phyloP scores from a whole-genome alignment of 1,140 invertebrate species.

The Drosophila parvula region DNA sequence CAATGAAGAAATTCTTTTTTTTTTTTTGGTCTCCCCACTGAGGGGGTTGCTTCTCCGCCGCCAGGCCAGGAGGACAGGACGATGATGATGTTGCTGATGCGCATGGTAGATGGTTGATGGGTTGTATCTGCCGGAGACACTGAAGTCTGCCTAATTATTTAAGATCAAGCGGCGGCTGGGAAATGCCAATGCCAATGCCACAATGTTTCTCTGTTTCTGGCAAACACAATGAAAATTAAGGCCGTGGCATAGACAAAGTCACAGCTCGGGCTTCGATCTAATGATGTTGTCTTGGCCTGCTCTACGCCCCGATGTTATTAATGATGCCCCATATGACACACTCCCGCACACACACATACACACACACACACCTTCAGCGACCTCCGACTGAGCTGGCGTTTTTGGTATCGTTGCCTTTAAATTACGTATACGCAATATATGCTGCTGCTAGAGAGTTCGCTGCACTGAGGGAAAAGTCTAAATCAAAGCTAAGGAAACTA shows the following conservation, averaged over 20 bases:
- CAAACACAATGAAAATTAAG: constrained; percentile 79
- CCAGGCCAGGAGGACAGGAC: background rate
- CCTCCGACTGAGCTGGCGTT: constrained; percentile 18
- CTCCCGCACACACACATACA: constrained; percentile 8
- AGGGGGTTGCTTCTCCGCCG: constrained; percentile 1
- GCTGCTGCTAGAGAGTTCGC: constrained; percentile 43
- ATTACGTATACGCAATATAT: constrained; percentile 75
- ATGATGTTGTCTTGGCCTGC: constrained; percentile 68
- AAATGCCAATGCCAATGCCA: constrained; percentile 56
- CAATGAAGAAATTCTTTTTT: constrained; percentile 74
- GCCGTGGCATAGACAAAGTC: constrained; percentile 37
- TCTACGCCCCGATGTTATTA: constrained; percentile 65
- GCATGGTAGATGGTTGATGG: constrained; percentile 24
- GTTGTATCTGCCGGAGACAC: constrained; percentile 64
- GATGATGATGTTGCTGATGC: constrained; percentile 7
- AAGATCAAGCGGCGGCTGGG: constrained; percentile 64
- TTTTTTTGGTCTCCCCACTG: constrained; percentile 2
- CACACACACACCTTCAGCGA: constrained; percentile 16
- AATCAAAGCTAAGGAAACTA: background rate
- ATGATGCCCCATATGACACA: constrained; percentile 74
- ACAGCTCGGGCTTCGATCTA: constrained; percentile 43
- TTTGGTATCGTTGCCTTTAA: constrained; percentile 68
- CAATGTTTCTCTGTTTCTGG: constrained; percentile 1
- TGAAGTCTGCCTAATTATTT: constrained; percentile 78
- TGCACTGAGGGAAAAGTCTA: constrained; percentile 12